Evolutionary conservation across 1,140 invertebrate species (phyloP), one percentile per base, ranked within the genome.

Genomic region (Neomicropteryx cornuta): DNA sequence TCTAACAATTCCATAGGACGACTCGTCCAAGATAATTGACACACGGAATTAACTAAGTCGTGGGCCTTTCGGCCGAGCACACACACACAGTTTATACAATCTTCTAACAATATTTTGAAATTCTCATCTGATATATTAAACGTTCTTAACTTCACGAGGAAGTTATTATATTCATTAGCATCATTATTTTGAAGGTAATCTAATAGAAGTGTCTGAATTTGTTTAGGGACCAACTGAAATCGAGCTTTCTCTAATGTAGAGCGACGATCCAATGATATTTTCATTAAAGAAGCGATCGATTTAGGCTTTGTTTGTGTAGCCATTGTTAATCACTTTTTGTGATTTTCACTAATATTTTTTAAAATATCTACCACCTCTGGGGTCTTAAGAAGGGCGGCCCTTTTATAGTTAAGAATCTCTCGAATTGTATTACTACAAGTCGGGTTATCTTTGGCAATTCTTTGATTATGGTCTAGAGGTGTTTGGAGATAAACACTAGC

Each of bases 381-480:
- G 31, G 66, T 57, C 23, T 62, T 52, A 4, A 68, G 52, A 18
- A 67, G 36, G 44, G 64, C 58, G 5, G 62, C 50, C 28, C 65
- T 68, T 31, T 68, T 68, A 32, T 62, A 54, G 40, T 67, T 63
- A n/a, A 68, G 47, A 33, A 68, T 56, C 44, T 67, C 62, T 18
- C 60, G 47, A 19, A 68, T 53, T 13, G 66, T 55, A 46, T 58
- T 64, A 24, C 52, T 59, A 27, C 47, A 28, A 17, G 34, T 8
- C 14, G 33, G 16, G 10, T 68, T 61, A 40, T 67, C 62, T 14
- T 52, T 45, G n/a, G 42, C 41, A 0, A n/a, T n/a, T n/a, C n/a
- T n/a, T n/a, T n/a, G n/a, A n/a, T n/a, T n/a, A n/a, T n/a, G n/a
- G n/a, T n/a, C n/a, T n/a, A n/a, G n/a, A n/a, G n/a, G n/a, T n/a